phyloP scores from a whole-genome alignment of 1,140 invertebrate species.

The Drosophila repletoides region DNA sequence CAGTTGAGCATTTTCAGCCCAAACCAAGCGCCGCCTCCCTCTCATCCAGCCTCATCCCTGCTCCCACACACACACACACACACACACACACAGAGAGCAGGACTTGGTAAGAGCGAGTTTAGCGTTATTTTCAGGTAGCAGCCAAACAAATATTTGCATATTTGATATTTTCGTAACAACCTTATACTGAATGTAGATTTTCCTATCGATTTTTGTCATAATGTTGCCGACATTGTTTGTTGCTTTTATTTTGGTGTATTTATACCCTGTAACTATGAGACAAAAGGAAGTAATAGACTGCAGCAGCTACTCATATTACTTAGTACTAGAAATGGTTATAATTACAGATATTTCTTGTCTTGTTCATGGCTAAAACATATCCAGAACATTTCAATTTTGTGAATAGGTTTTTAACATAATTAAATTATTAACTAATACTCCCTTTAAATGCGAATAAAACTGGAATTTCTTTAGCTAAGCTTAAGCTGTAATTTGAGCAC shows the following conservation, averaged over 20 bases:
- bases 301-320: too few relatives aligned
- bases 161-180: conserved; percentile 77
- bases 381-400: too few relatives aligned
- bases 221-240: conserved; percentile 15
- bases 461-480: too few relatives aligned
- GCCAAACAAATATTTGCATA: conserved; percentile 75
- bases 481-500: too few relatives aligned
- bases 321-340: too few relatives aligned
- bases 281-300: too few relatives aligned
- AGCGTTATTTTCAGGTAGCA: conserved; percentile 66
- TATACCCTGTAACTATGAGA: conserved; percentile 19
- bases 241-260: conserved; percentile 5
- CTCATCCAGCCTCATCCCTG: conserved; percentile 3
- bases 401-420: too few relatives aligned
- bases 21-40: not conserved
- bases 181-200: conserved; percentile 71
- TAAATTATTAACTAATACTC: too few relatives aligned
- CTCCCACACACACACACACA: conserved; percentile 1
- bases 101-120: conserved; percentile 18
- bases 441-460: too few relatives aligned
- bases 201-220: conserved; percentile 64
- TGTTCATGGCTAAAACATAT: too few relatives aligned
- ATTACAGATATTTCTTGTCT: too few relatives aligned
- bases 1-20: conserved; percentile 56
- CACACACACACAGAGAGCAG: conserved; percentile 1